phyloP scores from a whole-genome alignment of 1,140 invertebrate species.

The Acromyrmex echinatior region DNA sequence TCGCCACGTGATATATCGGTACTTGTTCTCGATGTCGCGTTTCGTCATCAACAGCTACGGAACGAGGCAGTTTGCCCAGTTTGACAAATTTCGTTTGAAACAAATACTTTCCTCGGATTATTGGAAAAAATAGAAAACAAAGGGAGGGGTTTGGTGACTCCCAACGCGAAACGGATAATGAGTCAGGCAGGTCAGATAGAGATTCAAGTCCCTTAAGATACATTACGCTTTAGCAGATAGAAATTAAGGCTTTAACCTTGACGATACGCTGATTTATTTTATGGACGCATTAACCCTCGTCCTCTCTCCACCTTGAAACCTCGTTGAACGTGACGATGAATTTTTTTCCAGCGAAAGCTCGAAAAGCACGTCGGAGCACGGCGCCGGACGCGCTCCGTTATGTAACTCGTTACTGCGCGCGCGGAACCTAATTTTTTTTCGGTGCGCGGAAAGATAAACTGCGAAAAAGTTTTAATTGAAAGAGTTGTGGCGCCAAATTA shows the following conservation, averaged over 20 bases:
- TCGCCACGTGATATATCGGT: slow-evolving; percentile 47
- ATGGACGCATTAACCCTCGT: not conserved
- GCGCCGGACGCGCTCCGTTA: slow-evolving; percentile 27
- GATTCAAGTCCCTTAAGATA: not conserved
- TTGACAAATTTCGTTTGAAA: not conserved
- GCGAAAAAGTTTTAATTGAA: slow-evolving; percentile 76
- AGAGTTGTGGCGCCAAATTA: slow-evolving; percentile 68
- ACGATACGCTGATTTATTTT: not conserved
- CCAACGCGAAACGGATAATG: not conserved
- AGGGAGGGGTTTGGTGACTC: no score
- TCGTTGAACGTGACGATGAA: slow-evolving; percentile 23
- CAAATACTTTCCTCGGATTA: not conserved
- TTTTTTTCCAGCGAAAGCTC: slow-evolving; percentile 32
- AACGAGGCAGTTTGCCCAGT: not conserved
- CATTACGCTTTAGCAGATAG: not conserved
- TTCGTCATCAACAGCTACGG: not conserved
- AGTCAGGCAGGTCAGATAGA: not conserved
- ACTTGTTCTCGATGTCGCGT: not conserved
- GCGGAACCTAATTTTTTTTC: slow-evolving; percentile 66
- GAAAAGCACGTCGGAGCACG: slow-evolving; percentile 4
- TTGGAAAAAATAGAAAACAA: no score
- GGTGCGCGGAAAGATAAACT: slow-evolving; percentile 66
- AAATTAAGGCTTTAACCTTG: slow-evolving; percentile 20
- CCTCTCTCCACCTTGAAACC: not conserved
- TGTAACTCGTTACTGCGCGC: slow-evolving; percentile 71